Evolutionary conservation across 2,888 invertebrate genomes (phyloP).

Genomic region (Hirtodrosophila cameraria): DNA sequence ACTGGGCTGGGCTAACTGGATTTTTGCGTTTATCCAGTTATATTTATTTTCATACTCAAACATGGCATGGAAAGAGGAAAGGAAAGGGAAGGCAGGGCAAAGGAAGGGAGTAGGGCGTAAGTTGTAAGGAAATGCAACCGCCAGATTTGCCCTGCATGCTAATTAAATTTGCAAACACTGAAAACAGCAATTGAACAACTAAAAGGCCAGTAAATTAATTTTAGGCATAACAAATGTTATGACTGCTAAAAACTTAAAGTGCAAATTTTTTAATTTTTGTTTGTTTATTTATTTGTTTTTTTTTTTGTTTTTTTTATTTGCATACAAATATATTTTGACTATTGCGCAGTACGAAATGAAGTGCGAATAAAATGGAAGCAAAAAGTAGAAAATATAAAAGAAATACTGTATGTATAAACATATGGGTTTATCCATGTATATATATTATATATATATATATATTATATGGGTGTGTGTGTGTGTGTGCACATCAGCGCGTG

Average conservation of each 20-base stretch:
- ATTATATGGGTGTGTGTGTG: conserved; percentile 17
- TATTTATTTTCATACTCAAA: too few species aligned
- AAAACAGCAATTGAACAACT: conserved; percentile 13
- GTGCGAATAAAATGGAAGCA: conserved; percentile 27
- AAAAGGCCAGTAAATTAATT: conserved; percentile 39
- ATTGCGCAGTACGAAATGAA: conserved; percentile 47
- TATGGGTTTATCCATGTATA: conserved; percentile 5
- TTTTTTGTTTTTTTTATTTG: neutral
- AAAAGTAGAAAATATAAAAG: conserved; percentile 23
- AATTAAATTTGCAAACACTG: conserved; percentile 41
- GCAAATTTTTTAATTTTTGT: conserved; percentile 44
- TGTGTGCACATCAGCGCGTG: conserved; percentile 50
- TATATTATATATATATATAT: neutral
- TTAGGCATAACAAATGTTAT: conserved; percentile 52
- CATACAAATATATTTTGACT: conserved; percentile 6
- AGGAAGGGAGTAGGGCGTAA: too few species aligned
- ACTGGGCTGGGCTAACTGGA: conserved; percentile 29
- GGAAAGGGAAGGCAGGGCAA: too few species aligned
- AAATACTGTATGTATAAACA: conserved; percentile 31
- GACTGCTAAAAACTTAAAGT: conserved; percentile 46
- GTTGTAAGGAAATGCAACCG: too few species aligned
- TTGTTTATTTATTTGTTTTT: neutral
- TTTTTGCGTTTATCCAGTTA: too few species aligned
- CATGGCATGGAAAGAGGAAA: too few species aligned
- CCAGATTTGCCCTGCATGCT: conserved; percentile 33